Evolutionary conservation across 2,888 invertebrate species (phyloP).

Genomic region (Dryobota labecula): DNA sequence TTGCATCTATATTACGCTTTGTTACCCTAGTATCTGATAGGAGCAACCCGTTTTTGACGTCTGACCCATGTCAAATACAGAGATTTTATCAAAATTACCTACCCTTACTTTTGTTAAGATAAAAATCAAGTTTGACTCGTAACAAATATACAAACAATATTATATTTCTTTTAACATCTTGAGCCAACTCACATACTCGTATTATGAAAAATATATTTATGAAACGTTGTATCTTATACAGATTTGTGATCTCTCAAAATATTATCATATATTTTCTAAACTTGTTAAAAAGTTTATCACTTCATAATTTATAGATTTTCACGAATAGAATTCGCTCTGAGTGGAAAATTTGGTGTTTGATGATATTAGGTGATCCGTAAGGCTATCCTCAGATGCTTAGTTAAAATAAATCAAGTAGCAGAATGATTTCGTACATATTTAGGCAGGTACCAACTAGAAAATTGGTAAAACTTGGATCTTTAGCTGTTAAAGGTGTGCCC

Average conservation of each 20-base stretch:
- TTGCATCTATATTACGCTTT: not conserved
- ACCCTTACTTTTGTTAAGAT: slow-evolving; percentile 4
- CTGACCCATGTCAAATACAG: not conserved
- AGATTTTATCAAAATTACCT: not conserved
- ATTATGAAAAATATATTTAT: slow-evolving; percentile 66
- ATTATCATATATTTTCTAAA: slow-evolving; percentile 29
- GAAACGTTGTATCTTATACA: slow-evolving; percentile 40
- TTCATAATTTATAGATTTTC: slow-evolving; percentile 20
- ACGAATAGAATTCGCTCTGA: not conserved
- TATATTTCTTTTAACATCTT: slow-evolving; percentile 60
- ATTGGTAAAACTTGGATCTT: not conserved
- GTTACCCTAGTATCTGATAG: not conserved
- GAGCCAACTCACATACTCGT: slow-evolving; percentile 60
- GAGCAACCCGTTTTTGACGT: not conserved
- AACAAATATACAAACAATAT: slow-evolving; percentile 48
- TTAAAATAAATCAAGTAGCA: not conserved
- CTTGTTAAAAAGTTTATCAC: slow-evolving; percentile 48
- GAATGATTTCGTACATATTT: not conserved
- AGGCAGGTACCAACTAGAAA: not conserved
- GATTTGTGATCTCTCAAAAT: slow-evolving; percentile 57
- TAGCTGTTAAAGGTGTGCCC: too few relatives aligned
- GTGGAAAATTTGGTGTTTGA: slow-evolving; percentile 14
- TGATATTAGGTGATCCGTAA: not conserved
- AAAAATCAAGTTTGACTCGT: slow-evolving; percentile 24
- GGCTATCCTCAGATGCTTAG: not conserved